phyloP scores from a whole-genome alignment of 1,140 invertebrate genomes.

The Drosophila ercepeae region DNA sequence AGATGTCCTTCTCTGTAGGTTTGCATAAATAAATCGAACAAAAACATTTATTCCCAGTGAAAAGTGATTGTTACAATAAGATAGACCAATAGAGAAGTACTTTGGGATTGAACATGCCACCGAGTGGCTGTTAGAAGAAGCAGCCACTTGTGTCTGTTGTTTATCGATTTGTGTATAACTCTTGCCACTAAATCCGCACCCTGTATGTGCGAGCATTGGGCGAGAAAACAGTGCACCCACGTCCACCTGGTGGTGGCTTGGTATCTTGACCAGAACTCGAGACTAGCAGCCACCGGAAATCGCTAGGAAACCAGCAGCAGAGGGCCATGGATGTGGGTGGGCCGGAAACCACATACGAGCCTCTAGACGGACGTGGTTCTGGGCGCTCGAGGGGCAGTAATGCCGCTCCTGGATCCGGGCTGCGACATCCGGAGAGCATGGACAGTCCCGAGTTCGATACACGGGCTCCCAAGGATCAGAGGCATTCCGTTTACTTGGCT shows the following conservation, averaged over 20 bases:
- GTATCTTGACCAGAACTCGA: not conserved
- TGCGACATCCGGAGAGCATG: constrained; percentile 66
- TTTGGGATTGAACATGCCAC: not conserved
- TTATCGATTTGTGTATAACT: constrained; percentile 62
- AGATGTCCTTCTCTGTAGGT: constrained; percentile 26
- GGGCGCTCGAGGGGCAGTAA: constrained; percentile 18
- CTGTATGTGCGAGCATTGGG: constrained; percentile 30
- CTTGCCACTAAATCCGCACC: constrained; percentile 33
- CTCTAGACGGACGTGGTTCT: constrained; percentile 60
- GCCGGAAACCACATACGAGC: constrained; percentile 80
- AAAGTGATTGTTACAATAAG: constrained; percentile 11
- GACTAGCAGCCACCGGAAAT: not conserved
- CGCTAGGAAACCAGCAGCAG: constrained; percentile 6
- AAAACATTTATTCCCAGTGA: not conserved
- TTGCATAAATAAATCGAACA: constrained; percentile 12
- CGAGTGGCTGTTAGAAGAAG: constrained; percentile 16
- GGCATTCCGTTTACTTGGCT: constrained; percentile 91
- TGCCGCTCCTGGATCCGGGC: constrained; percentile 27
- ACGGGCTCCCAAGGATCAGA: constrained; percentile 88
- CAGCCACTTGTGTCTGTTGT: constrained; percentile 57
- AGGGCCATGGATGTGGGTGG: constrained; percentile 60
- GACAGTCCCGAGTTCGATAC: constrained; percentile 81
- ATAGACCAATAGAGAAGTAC: not conserved
- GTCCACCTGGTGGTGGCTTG: constrained; percentile 11
- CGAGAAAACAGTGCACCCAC: constrained; percentile 13